Base-by-base conservation (phyloP, 37 sponge, comb jelly and placozoan species). In the Spongilla lacustris region DNA sequence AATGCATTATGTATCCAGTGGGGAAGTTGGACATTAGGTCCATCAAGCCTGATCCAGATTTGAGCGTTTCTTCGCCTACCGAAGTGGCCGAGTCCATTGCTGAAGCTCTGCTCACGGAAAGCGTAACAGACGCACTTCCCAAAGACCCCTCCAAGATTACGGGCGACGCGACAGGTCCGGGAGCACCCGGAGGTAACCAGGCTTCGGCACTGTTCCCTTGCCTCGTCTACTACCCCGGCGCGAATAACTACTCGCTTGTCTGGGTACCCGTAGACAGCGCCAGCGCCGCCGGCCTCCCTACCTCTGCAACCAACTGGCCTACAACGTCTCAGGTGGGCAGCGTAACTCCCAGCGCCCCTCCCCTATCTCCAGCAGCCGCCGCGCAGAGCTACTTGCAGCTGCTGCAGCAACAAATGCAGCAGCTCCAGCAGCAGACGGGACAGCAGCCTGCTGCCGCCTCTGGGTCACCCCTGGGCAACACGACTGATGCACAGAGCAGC, bases 211-310 rank as follows among this genome's bases (percentile, higher is more conserved):
- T 91, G 0, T 86, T 91, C 72, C 91, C 91, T 25, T 91, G 91
- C 49, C 66, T 91, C 36, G 86, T 91, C 70, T 91, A 86, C 74
- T 91, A 91, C 69, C 91, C 91, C 28, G 86, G 83, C 49, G 36
- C 82, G 22, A 86, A 82, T 68, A 91, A 91, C 78, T 85, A 86
- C 74, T 84, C 85, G 12, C 68, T 91, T 9, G 79, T 91, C 10
- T 91, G 91, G 91, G 75, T 91, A 29, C 91, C 91, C 58, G 82
- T 86, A 50, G 91, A 91, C 71, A 81, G 86, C 69, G 80, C 81
- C 24, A 80, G 79, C 58, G 74, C 86, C 68, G 81, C 76, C 58
- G 50, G 50, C 66, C 49, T 79, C 68, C 28, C 26, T 30, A 66
- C 50, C 14, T 33, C 26, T 0, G 33, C 35, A 22, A 35, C 80